Evolutionary conservation across 2,888 invertebrate genomes (phyloP).

Genomic region (Mesochorus sp.): DNA sequence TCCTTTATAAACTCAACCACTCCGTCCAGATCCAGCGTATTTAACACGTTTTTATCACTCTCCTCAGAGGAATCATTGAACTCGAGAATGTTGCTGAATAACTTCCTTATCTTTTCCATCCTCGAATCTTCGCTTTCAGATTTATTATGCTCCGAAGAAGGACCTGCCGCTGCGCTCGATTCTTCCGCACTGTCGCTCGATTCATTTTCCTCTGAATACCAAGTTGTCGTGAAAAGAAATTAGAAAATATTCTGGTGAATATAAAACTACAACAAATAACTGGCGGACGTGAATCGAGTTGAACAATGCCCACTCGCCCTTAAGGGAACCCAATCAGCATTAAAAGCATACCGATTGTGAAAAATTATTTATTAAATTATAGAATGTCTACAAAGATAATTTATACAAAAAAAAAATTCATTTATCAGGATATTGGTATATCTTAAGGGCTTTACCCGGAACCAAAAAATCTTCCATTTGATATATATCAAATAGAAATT

Average conservation of each 20-base stretch:
- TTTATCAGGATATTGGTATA: too few species aligned
- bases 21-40: conserved; percentile 89
- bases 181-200: background rate
- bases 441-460: too few species aligned
- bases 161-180: conserved; percentile 6
- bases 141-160: conserved; percentile 63
- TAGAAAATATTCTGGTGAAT: background rate
- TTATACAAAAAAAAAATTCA: too few species aligned
- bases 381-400: too few species aligned
- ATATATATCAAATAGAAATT: too few species aligned
- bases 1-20: conserved; percentile 91
- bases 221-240: too few species aligned
- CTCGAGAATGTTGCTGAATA: conserved; percentile 86
- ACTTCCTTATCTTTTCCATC: conserved; percentile 86
- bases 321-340: too few species aligned
- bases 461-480: too few species aligned
- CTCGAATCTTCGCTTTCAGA: conserved; percentile 81
- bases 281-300: background rate
- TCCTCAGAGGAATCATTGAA: conserved; percentile 82
- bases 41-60: conserved; percentile 84
- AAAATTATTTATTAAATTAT: too few species aligned
- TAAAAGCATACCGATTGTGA: too few species aligned
- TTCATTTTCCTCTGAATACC: conserved; percentile 12
- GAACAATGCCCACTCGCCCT: too few species aligned
- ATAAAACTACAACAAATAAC: background rate